phyloP scores from a whole-genome alignment of 1,140 invertebrate genomes.

The Tribolium castaneum region DNA sequence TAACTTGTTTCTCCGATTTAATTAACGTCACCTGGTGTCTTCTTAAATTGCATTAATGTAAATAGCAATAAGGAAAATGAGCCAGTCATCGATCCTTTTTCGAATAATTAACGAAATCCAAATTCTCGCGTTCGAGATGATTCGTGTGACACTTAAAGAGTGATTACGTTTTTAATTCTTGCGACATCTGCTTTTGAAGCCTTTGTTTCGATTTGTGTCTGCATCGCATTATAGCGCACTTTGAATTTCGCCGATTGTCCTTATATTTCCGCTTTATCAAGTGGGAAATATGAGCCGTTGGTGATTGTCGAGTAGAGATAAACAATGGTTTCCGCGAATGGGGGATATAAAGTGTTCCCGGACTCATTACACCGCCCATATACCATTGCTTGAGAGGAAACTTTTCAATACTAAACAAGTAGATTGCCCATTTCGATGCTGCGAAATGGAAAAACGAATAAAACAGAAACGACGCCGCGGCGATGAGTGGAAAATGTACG shows the following conservation, averaged over 20 bases:
- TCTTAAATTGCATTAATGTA: slow-evolving; percentile 36
- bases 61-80: slow-evolving; percentile 29
- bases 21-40: slow-evolving; percentile 38
- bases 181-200: background rate
- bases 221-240: background rate
- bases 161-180: slow-evolving; percentile 18
- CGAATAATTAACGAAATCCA: slow-evolving; percentile 4
- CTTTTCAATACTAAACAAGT: slow-evolving; percentile 42
- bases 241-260: background rate
- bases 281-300: slow-evolving; percentile 13
- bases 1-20: slow-evolving; percentile 39
- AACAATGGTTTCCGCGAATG: slow-evolving; percentile 8
- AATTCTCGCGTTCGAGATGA: background rate
- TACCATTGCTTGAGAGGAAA: slow-evolving; percentile 30
- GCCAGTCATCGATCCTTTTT: background rate
- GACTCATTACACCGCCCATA: slow-evolving; percentile 14
- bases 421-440: slow-evolving; percentile 41
- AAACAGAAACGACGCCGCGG: slow-evolving; percentile 39
- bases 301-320: background rate
- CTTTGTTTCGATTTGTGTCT: background rate
- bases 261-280: slow-evolving; percentile 24
- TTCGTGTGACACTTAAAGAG: slow-evolving; percentile 8
- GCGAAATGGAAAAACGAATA: slow-evolving; percentile 43
- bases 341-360: slow-evolving; percentile 7
- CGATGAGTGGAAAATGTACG: slow-evolving; percentile 37